Conservation (phyloP, 2,113 vertebrate species). For the Nematolebias whitei region DNA sequence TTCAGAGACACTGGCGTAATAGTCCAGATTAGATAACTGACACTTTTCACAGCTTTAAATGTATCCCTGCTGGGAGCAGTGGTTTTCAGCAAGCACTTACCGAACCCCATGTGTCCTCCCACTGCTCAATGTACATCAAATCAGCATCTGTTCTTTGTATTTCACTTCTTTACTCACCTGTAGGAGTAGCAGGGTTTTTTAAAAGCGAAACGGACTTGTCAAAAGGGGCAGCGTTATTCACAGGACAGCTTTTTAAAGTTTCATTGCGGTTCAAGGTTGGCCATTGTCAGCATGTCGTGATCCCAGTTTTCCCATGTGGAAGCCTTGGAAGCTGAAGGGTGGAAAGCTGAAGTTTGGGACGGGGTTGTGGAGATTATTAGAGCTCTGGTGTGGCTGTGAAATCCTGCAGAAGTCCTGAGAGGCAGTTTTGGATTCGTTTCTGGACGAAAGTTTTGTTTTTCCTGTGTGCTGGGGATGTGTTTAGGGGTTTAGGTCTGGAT, state of each 20-base stretch:
- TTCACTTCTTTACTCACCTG: neutral
- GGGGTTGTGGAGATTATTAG: neutral
- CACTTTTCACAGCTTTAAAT: slow-evolving; percentile 36
- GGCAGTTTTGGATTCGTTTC: neutral
- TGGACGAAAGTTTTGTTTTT: neutral
- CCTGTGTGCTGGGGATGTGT: neutral
- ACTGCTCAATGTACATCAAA: slow-evolving; percentile 19
- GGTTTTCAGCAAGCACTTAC: slow-evolving; percentile 10
- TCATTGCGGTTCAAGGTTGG: slow-evolving; percentile 27
- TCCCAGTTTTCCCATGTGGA: slow-evolving; percentile 32
- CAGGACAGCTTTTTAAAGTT: slow-evolving; percentile 37
- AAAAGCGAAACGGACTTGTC: slow-evolving; percentile 5
- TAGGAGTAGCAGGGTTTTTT: slow-evolving; percentile 8
- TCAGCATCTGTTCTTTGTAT: slow-evolving; percentile 10
- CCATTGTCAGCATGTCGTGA: slow-evolving; percentile 40
- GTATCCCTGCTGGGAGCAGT: slow-evolving; percentile 27
- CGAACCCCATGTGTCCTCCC: slow-evolving; percentile 23
- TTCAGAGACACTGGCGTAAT: neutral
- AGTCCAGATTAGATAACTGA: neutral
- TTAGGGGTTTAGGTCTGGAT: too few species aligned
- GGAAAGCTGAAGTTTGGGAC: neutral
- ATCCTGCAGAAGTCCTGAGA: neutral
- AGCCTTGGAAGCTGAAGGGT: slow-evolving; percentile 1
- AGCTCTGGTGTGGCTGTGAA: neutral
- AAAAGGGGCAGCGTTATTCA: slow-evolving; percentile 48